phyloP scores from a whole-genome alignment of 2,113 vertebrate genomes.

The Puntigrus tetrazona region DNA sequence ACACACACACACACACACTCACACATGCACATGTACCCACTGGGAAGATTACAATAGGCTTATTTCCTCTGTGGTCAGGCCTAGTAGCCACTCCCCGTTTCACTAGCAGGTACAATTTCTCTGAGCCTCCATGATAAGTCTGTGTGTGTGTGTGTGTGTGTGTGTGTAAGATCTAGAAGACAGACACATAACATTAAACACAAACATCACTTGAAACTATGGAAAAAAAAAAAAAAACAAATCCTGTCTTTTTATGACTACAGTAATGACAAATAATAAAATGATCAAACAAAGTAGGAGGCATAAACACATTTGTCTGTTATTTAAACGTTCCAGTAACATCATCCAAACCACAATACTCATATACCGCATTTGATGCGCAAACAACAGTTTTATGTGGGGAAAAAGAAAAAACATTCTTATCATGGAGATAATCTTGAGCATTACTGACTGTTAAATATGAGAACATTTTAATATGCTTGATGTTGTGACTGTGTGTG shows the following conservation, averaged over 20 bases:
- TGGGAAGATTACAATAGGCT: conserved; percentile 92
- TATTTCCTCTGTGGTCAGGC: conserved; percentile 97
- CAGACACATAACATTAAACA: neutral
- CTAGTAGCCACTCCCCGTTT: conserved; percentile 86
- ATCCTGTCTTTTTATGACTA: neutral
- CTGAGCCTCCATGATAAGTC: conserved; percentile 71
- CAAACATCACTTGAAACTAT: neutral
- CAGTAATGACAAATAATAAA: neutral
- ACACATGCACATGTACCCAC: conserved; percentile 52
- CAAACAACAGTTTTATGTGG: neutral
- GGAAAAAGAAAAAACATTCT: neutral
- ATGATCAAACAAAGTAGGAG: neutral
- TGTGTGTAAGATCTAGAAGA: neutral
- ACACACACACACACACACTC: neutral
- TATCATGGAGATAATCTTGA: neutral
- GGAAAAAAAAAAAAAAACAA: neutral
- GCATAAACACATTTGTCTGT: neutral
- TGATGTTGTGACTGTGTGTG: neutral
- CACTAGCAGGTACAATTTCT: conserved; percentile 82
- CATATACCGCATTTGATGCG: neutral
- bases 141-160: conserved; percentile 8
- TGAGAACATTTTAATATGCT: neutral
- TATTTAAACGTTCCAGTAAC: conserved; percentile 6
- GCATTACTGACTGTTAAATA: neutral
- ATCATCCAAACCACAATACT: neutral